Base-by-base conservation (phyloP, 1,140 invertebrate species). In the Drosophila biarmipes region DNA sequence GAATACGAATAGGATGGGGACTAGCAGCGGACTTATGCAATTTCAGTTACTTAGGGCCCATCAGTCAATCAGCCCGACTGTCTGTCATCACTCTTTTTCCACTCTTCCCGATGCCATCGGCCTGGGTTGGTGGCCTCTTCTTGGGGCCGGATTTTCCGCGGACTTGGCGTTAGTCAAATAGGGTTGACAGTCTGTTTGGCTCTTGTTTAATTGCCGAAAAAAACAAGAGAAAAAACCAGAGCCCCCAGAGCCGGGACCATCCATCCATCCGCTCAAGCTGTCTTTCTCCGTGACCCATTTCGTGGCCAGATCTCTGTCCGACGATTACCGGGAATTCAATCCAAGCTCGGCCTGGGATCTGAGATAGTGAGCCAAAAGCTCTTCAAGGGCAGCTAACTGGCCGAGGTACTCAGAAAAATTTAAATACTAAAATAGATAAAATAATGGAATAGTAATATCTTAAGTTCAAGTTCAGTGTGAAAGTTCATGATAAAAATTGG, bases 11-110 rank as follows among this genome's bases (percentile, higher is more conserved):
- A 15, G 43, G n/a, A 40, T 19, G 24, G 7, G 12, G 14, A n/a
- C 2, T 5, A 8, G 12, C 15, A 12, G 17, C 15, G 42, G 63
- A 52, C 59, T 85, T 84, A 84, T 86, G 82, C 82, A 86, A 86
- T 87, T 86, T 81, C 45, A 86, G 82, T 86, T 86, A 86, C 82
- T 86, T 87, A 87, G 80, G 68, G 82, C 66, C 78, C 82, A 87
- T 86, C 82, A 86, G 82, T 86, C 82, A 86, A 86, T 86, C 82
- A 78, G 64, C 48, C 69, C 48, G 61, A 75, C 80, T 87, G 81
- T 86, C 78, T 86, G 73, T 81, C 78, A 77, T 75, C 82, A 61
- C 78, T 81, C 68, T 72, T 84, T 34, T 56, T 73, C 37, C 46
- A 43, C 48, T 53, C 19, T 24, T 24, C 19, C 6, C 31, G 34